Conservation (phyloP, 2,113 vertebrate genomes). For the Empidonax traillii region DNA sequence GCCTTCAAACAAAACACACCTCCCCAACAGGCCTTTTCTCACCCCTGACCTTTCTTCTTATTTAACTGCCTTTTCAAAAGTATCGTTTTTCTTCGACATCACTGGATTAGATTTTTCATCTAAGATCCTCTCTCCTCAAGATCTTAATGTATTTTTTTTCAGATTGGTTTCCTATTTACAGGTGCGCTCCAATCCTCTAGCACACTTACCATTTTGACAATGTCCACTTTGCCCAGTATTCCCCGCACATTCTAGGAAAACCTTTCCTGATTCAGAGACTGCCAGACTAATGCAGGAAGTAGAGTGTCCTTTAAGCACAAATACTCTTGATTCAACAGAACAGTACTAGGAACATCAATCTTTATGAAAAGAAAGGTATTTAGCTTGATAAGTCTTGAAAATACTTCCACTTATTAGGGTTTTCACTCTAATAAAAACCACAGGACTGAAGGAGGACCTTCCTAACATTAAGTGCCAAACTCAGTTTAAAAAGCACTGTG, state of each 20-base stretch:
- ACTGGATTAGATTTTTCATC: background rate
- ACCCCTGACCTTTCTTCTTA: background rate
- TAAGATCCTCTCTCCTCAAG: background rate
- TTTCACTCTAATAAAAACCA: background rate
- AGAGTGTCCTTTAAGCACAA: background rate
- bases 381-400: background rate
- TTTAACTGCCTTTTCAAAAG: slow-evolving; percentile 9
- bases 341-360: background rate
- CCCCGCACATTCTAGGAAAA: background rate
- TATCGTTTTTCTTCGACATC: background rate
- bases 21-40: background rate
- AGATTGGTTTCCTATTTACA: background rate
- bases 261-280: background rate
- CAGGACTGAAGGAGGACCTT: background rate
- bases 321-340: background rate
- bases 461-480: background rate
- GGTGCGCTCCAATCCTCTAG: background rate
- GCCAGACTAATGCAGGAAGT: background rate
- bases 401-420: background rate
- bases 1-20: background rate
- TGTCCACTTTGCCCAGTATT: background rate
- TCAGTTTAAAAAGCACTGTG: background rate
- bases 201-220: background rate
- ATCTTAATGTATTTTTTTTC: background rate
- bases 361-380: background rate